These are phyloP conservation scores for Arremon aurantiirostris DNA, from an alignment of 2,797 vertebrate species.

Conservation along the genomic window DNA sequence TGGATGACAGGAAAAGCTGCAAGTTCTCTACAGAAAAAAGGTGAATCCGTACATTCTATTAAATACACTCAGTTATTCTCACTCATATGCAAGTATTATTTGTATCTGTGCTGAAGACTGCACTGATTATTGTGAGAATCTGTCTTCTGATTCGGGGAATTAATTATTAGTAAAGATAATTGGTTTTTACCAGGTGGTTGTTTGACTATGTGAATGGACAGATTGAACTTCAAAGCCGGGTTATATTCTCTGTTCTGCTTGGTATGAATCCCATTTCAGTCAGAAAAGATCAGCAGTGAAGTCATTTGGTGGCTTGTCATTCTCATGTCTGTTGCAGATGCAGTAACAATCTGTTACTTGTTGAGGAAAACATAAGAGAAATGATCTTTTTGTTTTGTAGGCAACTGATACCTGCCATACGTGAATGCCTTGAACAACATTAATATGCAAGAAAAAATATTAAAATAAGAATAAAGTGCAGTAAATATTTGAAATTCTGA, in stretches of 20 bases:
- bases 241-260: background rate
- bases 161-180: background rate
- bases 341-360: background rate
- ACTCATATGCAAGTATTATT: background rate
- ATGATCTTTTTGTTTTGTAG: background rate
- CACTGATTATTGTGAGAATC: background rate
- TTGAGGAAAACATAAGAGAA: background rate
- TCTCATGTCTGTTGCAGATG: background rate
- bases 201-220: background rate
- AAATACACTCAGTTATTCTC: background rate
- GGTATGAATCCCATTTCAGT: background rate
- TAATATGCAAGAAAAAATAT: background rate
- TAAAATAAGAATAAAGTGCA: background rate
- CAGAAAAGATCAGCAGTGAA: background rate
- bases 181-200: rapidly evolving
- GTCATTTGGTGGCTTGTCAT: background rate
- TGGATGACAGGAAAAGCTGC: background rate
- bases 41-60: background rate
- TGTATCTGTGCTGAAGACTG: background rate
- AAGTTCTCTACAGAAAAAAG: background rate
- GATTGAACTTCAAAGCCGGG: background rate
- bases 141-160: background rate
- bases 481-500: background rate
- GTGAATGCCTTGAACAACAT: background rate
- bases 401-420: background rate